Conservation (phyloP, 2,888 invertebrate species). For the Bombylius discolor region DNA sequence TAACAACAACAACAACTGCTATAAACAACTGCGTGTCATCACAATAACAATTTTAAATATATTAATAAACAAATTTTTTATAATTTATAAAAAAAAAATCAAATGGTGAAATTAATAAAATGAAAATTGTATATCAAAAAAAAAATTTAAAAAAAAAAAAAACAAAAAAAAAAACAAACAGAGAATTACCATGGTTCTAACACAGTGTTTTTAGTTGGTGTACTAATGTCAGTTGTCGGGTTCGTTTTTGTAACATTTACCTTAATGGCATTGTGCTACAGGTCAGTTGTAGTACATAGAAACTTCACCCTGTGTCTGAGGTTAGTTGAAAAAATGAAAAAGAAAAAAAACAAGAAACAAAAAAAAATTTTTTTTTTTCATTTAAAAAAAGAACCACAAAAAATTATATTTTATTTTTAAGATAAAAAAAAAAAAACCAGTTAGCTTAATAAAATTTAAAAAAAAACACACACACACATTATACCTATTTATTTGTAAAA, state of each 20-base stretch:
- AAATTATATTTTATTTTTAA: conserved; percentile 6
- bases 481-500: too few relatives aligned
- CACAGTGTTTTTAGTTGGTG: conserved; percentile 94
- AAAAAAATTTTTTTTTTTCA: conserved; percentile 11
- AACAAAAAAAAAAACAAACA: conserved; percentile 31
- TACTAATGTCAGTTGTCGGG: conserved; percentile 97
- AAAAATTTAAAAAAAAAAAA: neutral
- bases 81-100: neutral
- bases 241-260: conserved; percentile 98
- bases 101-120: too few relatives aligned
- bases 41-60: too few relatives aligned
- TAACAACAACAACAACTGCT: too few relatives aligned
- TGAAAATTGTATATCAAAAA: neutral
- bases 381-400: conserved; percentile 9
- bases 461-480: conserved; percentile 14
- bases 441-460: too few relatives aligned
- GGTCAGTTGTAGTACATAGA: conserved; percentile 98
- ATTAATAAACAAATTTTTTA: neutral
- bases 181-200: conserved; percentile 95
- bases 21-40: too few relatives aligned
- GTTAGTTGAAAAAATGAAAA: conserved; percentile 84
- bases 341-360: conserved; percentile 22
- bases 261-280: conserved; percentile 98
- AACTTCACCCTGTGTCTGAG: conserved; percentile 97
- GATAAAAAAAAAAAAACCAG: conserved; percentile 8